Evolutionary conservation across 1,140 invertebrate species (phyloP).

Genomic region (Magallana ariakensis): DNA sequence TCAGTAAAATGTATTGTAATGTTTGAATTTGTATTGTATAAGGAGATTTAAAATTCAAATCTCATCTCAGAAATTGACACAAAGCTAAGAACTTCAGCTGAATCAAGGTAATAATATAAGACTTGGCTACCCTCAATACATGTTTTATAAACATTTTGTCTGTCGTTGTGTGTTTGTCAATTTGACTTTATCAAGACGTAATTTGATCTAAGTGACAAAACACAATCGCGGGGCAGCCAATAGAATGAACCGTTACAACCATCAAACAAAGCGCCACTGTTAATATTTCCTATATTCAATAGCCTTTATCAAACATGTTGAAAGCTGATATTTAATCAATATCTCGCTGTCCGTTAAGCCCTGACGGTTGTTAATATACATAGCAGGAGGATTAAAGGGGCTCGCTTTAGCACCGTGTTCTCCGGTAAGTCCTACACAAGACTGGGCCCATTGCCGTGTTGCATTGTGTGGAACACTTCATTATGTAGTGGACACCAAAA

Average conservation of each 20-base stretch:
- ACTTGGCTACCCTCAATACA: background rate
- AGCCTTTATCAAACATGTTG: constrained; percentile 24
- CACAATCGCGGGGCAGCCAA: background rate
- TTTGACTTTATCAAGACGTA: constrained; percentile 14
- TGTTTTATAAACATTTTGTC: background rate
- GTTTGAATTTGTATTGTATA: background rate
- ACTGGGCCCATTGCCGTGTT: background rate
- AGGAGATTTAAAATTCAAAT: background rate
- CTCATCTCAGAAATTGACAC: constrained; percentile 7
- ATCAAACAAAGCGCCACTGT: background rate
- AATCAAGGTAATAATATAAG: background rate
- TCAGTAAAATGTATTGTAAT: too few relatives aligned
- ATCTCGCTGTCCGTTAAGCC: background rate
- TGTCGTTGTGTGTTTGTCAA: background rate
- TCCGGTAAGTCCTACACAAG: background rate
- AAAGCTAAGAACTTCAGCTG: background rate
- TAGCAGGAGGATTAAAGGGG: constrained; percentile 1
- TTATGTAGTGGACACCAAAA: constrained; percentile 6
- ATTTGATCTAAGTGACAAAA: background rate
- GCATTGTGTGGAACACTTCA: constrained; percentile 1
- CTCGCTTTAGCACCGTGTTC: background rate
- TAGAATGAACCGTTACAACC: background rate
- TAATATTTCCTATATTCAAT: constrained; percentile 30
- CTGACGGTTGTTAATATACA: constrained; percentile 24
- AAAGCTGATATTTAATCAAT: constrained; percentile 35